These are phyloP conservation scores for Papilio helenus DNA, from an alignment of 1,140 invertebrate species.

Conservation along the genomic window DNA sequence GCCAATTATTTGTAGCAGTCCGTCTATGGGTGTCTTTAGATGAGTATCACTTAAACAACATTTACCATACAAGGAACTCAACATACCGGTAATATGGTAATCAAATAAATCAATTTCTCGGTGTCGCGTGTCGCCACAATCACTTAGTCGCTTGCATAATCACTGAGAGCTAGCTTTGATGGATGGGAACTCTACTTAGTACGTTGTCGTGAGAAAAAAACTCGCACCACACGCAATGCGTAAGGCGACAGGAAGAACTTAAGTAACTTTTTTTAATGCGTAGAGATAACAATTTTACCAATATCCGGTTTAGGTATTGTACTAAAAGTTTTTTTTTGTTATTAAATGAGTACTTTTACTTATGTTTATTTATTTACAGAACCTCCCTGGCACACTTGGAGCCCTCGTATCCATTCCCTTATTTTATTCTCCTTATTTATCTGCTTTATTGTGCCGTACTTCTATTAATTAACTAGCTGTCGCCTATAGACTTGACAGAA, in stretches of 20 bases:
- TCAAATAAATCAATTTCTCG: slow-evolving; percentile 51
- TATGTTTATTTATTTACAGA: too few species aligned
- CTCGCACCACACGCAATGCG: slow-evolving; percentile 10
- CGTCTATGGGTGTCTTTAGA: background rate
- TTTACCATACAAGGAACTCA: background rate
- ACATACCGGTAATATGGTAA: slow-evolving; percentile 32
- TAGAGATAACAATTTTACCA: slow-evolving; percentile 3
- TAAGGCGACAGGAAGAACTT: slow-evolving; percentile 11
- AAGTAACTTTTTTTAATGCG: slow-evolving; percentile 20
- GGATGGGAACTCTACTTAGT: slow-evolving; percentile 23
- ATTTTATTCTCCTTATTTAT: too few species aligned
- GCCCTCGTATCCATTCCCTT: too few species aligned
- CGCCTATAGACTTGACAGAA: too few species aligned
- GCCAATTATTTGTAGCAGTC: background rate
- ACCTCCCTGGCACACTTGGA: too few species aligned
- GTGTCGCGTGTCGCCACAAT: slow-evolving; percentile 55
- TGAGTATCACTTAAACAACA: background rate
- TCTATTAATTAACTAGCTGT: too few species aligned
- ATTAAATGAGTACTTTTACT: too few species aligned
- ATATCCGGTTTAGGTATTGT: background rate
- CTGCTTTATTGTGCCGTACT: too few species aligned
- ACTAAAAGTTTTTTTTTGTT: slow-evolving; percentile 22
- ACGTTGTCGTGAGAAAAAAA: slow-evolving; percentile 41
- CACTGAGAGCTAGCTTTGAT: slow-evolving; percentile 22
- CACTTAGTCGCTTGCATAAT: slow-evolving; percentile 41